These are phyloP conservation scores for Drosophila varians DNA, from an alignment of 1,140 invertebrate genomes.

Conservation along the genomic window DNA sequence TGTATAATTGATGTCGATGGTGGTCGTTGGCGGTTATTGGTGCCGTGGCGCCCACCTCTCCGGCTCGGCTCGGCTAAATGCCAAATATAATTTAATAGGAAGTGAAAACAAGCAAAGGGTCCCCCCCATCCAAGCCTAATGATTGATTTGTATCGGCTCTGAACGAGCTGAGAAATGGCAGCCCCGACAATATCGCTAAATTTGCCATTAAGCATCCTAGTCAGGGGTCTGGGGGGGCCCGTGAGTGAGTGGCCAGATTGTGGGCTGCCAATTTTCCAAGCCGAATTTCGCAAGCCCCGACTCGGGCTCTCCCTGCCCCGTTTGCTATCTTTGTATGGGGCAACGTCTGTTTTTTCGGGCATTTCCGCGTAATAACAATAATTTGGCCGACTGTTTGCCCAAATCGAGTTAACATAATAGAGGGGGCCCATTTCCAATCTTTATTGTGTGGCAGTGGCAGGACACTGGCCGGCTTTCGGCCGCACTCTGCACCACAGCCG, in stretches of 20 bases:
- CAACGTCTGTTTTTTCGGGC: conserved; percentile 35
- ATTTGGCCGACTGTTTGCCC: conserved; percentile 75
- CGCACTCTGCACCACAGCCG: conserved; percentile 34
- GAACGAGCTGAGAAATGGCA: conserved; percentile 53
- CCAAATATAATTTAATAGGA: conserved; percentile 82
- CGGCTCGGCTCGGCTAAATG: conserved; percentile 62
- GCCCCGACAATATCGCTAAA: conserved; percentile 12
- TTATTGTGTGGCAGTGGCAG: conserved; percentile 52
- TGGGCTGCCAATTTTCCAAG: conserved; percentile 57
- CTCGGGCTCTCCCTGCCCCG: conserved; percentile 8
- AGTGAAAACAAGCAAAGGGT: conserved; percentile 80
- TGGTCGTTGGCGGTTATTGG: conserved; percentile 34
- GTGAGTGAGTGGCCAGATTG: conserved; percentile 22
- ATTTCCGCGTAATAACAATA: conserved; percentile 78
- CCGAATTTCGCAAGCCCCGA: conserved; percentile 60
- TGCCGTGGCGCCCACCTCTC: conserved; percentile 56
- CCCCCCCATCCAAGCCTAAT: conserved; percentile 56
- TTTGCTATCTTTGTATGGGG: conserved; percentile 35
- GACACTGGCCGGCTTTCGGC: conserved; percentile 32
- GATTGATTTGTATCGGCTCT: conserved; percentile 78
- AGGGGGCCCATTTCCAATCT: conserved; percentile 47
- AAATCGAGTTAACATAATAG: conserved; percentile 79
- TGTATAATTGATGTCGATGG: conserved; percentile 78
- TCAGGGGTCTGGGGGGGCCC: neutral
- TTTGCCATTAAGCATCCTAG: conserved; percentile 55